phyloP scores from a whole-genome alignment of 2,797 vertebrate species.

The Rousettus madagascariensis region DNA sequence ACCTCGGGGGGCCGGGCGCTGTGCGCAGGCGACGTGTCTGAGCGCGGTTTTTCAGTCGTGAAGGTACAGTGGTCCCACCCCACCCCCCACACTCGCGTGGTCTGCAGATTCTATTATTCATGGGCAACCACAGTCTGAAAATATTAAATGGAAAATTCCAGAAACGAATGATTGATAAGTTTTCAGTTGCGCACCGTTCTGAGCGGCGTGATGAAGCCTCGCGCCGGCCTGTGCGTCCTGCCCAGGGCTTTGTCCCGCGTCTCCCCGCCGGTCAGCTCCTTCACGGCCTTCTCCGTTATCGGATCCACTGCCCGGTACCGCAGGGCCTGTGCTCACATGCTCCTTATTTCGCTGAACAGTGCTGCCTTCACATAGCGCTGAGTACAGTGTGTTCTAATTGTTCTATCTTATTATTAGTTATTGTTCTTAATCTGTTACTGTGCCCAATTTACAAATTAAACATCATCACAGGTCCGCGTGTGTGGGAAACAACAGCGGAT shows the following conservation, averaged over 20 bases:
- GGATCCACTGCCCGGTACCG: fast-evolving
- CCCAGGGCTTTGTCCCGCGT: fast-evolving
- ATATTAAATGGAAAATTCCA: neutral
- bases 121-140: neutral
- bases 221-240: neutral
- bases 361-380: no score
- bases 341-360: no score
- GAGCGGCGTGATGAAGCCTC: neutral
- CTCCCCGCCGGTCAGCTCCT: neutral
- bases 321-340: fast-evolving
- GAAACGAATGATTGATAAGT: neutral
- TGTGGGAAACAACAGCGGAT: neutral
- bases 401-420: neutral
- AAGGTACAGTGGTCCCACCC: neutral
- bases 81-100: neutral
- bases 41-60: fast-evolving
- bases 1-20: fast-evolving
- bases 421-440: neutral
- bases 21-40: fast-evolving
- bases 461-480: neutral
- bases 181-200: neutral
- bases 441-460: neutral
- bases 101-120: neutral
- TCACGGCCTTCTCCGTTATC: fast-evolving
- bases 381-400: neutral